phyloP scores from a whole-genome alignment of 2,888 invertebrate species.

The Troides helena region DNA sequence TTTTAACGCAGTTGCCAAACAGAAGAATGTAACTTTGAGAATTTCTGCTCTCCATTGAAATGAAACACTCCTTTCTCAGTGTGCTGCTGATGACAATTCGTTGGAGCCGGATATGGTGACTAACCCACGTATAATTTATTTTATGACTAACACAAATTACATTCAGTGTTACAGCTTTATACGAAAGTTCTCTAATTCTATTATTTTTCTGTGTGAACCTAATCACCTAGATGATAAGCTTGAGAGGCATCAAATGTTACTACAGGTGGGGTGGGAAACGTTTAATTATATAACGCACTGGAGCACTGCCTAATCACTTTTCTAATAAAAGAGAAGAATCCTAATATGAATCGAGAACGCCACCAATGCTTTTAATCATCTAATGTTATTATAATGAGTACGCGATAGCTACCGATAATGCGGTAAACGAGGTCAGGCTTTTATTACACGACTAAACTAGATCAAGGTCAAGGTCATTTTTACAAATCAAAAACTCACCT shows the following conservation, averaged over 20 bases:
- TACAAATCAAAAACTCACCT: conserved; percentile 75
- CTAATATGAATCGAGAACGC: conserved; percentile 39
- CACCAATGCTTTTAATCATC: conserved; percentile 46
- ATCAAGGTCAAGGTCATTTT: conserved; percentile 80
- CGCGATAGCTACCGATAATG: conserved; percentile 70
- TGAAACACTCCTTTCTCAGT: not conserved
- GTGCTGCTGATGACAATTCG: conserved; percentile 15
- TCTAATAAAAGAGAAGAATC: conserved; percentile 19
- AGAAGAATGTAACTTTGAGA: not conserved
- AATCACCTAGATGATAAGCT: conserved; percentile 12
- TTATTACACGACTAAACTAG: conserved; percentile 74
- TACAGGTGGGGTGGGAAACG: conserved; percentile 11
- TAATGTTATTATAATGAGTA: conserved; percentile 66
- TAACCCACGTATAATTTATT: conserved; percentile 18
- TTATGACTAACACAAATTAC: conserved; percentile 15
- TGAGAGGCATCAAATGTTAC: conserved; percentile 4
- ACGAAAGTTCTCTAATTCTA: conserved; percentile 2
- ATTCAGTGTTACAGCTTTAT: conserved; percentile 16
- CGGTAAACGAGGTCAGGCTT: conserved; percentile 76
- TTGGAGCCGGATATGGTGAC: conserved; percentile 21
- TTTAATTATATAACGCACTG: not conserved
- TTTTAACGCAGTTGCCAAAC: too few species aligned
- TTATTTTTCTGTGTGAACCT: conserved; percentile 6
- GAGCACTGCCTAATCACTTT: not conserved
- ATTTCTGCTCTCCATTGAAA: too few species aligned